Evolutionary conservation across 1,140 invertebrate species (phyloP), one percentile per base, ranked within the genome.

Genomic region (Battus philenor): DNA sequence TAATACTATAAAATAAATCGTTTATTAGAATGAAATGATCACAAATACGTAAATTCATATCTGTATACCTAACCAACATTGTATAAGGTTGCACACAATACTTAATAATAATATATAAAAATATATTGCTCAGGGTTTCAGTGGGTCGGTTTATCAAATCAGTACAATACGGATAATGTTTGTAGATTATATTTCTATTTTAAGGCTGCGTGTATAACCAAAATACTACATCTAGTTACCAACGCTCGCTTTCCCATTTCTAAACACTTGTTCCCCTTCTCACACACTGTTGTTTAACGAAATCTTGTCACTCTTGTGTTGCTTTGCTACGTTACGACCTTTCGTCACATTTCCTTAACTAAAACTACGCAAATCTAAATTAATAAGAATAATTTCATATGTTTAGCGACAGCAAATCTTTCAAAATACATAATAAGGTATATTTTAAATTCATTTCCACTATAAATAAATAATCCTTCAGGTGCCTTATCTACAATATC

Each of bases 91-190:
- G 68, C 70, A 74, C 73, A 65, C 61, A 73, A 80, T 82, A 74
- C 72, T 76, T 80, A 78, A 74, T 75, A 71, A 73, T 74, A 71
- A 73, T 74, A 76, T 76, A 80, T 76, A 83, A 81, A 81, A 83
- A 83, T 81, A 83, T 83, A 83, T 81, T 83, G 75, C 77, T 83
- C 73, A 79, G 67, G 79, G 61, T 83, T 80, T 57, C 73, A 72
- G 67, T 79, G 77, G 75, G 76, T 83, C 72, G 74, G 75, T 74
- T 68, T 65, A 69, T 71, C 59, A 73, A 82, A 79, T 76, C 75
- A 79, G 75, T 78, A 67, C 72, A 61, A 51, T 49, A 52, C 48
- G 56, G 61, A 74, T 61, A 61, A 67, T 64, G 64, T 54, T 57
- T 63, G 67, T 69, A 62, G 50, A 59, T 65, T 59, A 61, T n/a